Base-by-base conservation (phyloP, 2,888 invertebrate genomes). In the Drosophila mercatorum region DNA sequence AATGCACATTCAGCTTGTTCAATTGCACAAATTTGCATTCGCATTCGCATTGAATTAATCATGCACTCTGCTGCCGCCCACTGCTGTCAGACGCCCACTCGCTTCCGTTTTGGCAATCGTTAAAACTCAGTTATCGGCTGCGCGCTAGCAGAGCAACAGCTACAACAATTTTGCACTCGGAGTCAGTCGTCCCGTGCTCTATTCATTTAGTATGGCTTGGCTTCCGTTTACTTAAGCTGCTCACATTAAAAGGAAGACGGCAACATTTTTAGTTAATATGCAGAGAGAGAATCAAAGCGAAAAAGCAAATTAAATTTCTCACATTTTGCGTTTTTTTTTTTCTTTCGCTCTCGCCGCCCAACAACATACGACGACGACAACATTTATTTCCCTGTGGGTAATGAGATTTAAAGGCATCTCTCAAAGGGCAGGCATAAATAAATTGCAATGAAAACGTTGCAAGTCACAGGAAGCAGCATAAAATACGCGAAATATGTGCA, bases 51-150 rank as follows among this genome's bases (percentile, higher is more conserved):
- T 63, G 59, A 74, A 68, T 72, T 72, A 69, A 62, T 68, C 66
- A 74, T 69, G 43, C 46, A 58, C 38, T 28, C 34, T 34, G 43
- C 34, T 34, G 34, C 44, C 40, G 17, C 49, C 44, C 41, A 10
- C n/a, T 22, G 14, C n/a, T 22, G n/a, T 26, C 46, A 6, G 47
- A 22, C 52, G 12, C 47, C 51, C 69, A 59, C 66, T 62, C 68
- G 66, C 63, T 81, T 80, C 68, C 81, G 59, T 59, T 59, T 49
- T 49, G 59, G 47, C 47, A 59, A 38, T 47, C 47, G 58, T 40
- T 38, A 47, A 59, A 59, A 59, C 34, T 47, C 40, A 72, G 68
- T 80, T 80, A 78, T 83, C 75, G 86, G 68, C 68, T 69, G 55
- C 52, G 55, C 52, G 17, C 17, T 8, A 2, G 22, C 22, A 5